These are phyloP conservation scores for Chiridota heheva DNA, from an alignment of 35 echinoderm and acorn worm genomes.

Conservation along the genomic window DNA sequence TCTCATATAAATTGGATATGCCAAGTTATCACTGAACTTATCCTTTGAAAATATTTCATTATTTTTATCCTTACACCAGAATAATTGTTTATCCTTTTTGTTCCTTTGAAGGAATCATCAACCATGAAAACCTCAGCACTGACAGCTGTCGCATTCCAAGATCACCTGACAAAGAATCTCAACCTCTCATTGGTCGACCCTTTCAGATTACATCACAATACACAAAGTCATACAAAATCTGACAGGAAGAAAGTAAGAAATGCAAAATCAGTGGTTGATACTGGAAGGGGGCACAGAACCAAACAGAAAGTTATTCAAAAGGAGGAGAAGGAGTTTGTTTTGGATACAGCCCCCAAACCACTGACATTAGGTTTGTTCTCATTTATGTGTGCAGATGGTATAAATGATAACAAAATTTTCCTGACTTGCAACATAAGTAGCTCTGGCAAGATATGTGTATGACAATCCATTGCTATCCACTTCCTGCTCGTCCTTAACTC, in stretches of 20 bases:
- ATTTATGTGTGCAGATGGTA: too few species aligned
- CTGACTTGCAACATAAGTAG: too few species aligned
- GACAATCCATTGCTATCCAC: too few species aligned
- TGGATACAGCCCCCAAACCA: slow-evolving; percentile 67
- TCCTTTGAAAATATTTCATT: too few species aligned
- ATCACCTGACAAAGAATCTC: slow-evolving; percentile 61
- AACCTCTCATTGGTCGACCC: slow-evolving; percentile 75
- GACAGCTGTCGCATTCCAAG: slow-evolving; percentile 89
- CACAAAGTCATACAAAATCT: slow-evolving; percentile 22
- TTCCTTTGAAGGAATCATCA: too few species aligned
- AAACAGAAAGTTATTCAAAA: slow-evolving; percentile 28
- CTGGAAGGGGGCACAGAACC: slow-evolving; percentile 33
- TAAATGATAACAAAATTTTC: too few species aligned
- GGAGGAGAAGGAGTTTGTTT: slow-evolving; percentile 71
- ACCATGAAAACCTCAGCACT: slow-evolving; percentile 53
- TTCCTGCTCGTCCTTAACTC: too few species aligned
- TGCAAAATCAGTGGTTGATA: slow-evolving; percentile 76
- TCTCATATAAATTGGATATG: too few species aligned
- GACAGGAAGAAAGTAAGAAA: slow-evolving; percentile 50
- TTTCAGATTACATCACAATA: slow-evolving; percentile 54
- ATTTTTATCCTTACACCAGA: too few species aligned
- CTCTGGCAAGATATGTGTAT: too few species aligned
- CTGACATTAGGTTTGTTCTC: slow-evolving; percentile 54
- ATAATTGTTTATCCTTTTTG: too few species aligned
- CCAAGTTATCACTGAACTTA: too few species aligned